These are phyloP conservation scores for Perca flavescens DNA, from an alignment of 2,113 vertebrate species.

Conservation along the genomic window DNA sequence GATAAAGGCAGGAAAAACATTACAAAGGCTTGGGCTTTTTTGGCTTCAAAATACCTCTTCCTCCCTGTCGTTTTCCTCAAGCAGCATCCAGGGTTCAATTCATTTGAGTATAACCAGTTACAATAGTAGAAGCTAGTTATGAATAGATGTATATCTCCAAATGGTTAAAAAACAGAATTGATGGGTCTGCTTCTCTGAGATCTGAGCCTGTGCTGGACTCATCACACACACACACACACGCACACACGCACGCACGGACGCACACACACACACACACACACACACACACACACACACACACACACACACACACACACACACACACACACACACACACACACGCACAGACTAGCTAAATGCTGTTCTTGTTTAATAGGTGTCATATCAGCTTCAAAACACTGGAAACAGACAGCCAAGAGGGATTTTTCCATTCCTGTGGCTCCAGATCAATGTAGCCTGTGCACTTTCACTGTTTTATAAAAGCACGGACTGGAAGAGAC, in stretches of 20 bases:
- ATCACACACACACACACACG: conserved; percentile 57
- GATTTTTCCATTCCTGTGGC: conserved; percentile 38
- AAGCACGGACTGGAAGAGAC: conserved; percentile 23
- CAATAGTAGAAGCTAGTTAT: conserved; percentile 19
- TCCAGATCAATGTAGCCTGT: conserved; percentile 61
- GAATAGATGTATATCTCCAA: conserved; percentile 68
- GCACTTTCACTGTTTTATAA: conserved; percentile 54
- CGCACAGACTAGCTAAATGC: conserved; percentile 57
- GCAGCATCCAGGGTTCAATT: no score
- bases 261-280: conserved; percentile 57
- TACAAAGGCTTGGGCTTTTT: no score
- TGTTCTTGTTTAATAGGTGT: conserved; percentile 72
- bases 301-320: conserved; percentile 59
- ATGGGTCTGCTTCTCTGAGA: conserved; percentile 45
- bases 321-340: conserved; percentile 56
- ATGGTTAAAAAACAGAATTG: conserved; percentile 21
- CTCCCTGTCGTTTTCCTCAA: no score
- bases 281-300: conserved; percentile 58
- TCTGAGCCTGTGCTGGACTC: conserved; percentile 51
- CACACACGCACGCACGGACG: conserved; percentile 53
- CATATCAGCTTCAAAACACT: conserved; percentile 61
- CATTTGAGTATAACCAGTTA: no score
- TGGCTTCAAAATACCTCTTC: no score
- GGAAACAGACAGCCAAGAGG: conserved; percentile 25
- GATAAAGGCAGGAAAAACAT: not conserved